These are phyloP conservation scores for Pyrocephalus nanus DNA, from an alignment of 2,797 vertebrate species.

Conservation along the genomic window DNA sequence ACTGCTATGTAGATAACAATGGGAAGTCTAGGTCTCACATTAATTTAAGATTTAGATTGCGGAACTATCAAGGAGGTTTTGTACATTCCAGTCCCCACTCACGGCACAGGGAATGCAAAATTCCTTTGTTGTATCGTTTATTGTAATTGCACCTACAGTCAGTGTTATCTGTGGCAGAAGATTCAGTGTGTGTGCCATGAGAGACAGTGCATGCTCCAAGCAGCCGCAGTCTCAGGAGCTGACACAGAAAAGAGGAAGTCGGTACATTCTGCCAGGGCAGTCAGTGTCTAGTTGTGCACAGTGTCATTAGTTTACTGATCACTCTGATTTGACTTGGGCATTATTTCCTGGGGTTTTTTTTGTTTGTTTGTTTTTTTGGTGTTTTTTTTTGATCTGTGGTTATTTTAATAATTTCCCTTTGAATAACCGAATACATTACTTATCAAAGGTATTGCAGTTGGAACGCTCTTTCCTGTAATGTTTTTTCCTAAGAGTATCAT, in stretches of 20 bases:
- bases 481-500: constrained; percentile 31
- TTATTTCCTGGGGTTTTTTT: not conserved
- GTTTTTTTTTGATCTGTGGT: not conserved
- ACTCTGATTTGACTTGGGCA: not conserved
- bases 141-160: not conserved
- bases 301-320: not conserved
- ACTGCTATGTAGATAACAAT: constrained; percentile 22
- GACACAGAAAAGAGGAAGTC: not conserved
- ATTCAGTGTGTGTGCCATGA: not conserved
- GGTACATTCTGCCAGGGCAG: not conserved
- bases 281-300: not conserved
- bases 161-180: not conserved
- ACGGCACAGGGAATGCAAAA: accelerated
- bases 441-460: constrained; percentile 25
- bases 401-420: constrained; percentile 39
- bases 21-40: not conserved
- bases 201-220: not conserved
- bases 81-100: not conserved
- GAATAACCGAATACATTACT: constrained; percentile 33
- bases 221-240: not conserved
- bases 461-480: not conserved
- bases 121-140: not conserved
- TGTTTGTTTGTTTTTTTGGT: accelerated
- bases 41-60: not conserved
- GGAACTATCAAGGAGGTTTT: not conserved